phyloP scores from a whole-genome alignment of 2,888 invertebrate species.

The Nomada goodeniana region DNA sequence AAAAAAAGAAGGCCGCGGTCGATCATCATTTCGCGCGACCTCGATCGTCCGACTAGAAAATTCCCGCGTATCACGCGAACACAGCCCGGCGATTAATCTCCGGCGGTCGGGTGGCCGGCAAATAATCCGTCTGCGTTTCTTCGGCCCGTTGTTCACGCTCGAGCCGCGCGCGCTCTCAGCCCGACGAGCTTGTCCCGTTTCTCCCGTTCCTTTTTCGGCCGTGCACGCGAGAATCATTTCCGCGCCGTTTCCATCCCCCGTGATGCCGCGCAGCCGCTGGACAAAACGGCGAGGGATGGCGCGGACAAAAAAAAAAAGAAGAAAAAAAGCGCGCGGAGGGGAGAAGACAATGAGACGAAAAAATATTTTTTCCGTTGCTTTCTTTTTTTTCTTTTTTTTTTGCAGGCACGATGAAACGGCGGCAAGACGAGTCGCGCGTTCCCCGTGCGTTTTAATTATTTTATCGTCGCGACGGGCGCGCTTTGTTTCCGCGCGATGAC shows the following conservation, averaged over 20 bases:
- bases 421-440: constrained; percentile 19
- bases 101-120: constrained; percentile 41
- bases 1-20: constrained; percentile 39
- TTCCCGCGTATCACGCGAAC: constrained; percentile 55
- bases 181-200: constrained; percentile 42
- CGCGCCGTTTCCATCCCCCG: constrained; percentile 39
- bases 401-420: constrained; percentile 15
- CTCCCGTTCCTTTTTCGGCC: constrained; percentile 36
- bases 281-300: not conserved
- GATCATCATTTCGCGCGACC: constrained; percentile 52
- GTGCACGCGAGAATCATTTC: constrained; percentile 53
- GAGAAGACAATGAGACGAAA: not conserved
- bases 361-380: not conserved
- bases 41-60: constrained; percentile 56
- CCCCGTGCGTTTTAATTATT: constrained; percentile 47
- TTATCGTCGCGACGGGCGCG: constrained; percentile 23
- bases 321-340: not conserved
- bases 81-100: constrained; percentile 54
- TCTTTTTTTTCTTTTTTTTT: not conserved
- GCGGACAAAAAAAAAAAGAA: not conserved
- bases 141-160: constrained; percentile 41
- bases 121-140: constrained; percentile 55
- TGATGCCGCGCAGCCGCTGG: not conserved
- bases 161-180: constrained; percentile 25
- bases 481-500: not conserved